Conservation (phyloP, 2,888 invertebrate species). For the Capitulum mitella region DNA sequence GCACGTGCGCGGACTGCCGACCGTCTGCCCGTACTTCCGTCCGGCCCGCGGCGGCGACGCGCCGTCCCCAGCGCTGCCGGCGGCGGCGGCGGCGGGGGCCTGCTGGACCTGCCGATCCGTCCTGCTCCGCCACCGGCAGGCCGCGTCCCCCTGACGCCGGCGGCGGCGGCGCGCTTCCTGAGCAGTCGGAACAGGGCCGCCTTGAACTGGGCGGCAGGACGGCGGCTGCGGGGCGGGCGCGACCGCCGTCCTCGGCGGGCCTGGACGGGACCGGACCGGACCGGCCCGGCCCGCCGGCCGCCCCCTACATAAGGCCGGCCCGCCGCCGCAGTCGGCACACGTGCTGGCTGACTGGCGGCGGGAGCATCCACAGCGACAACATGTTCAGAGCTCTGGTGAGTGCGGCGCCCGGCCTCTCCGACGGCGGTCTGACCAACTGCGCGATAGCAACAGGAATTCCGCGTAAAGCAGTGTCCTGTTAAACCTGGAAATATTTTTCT, state of each 20-base stretch:
- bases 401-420: no score
- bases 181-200: no score
- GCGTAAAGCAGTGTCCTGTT: neutral
- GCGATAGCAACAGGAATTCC: neutral
- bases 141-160: no score
- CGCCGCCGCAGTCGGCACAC: neutral
- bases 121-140: no score
- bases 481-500: neutral
- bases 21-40: no score
- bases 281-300: neutral
- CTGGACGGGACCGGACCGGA: no score
- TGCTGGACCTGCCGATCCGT: no score
- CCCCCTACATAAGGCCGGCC: neutral
- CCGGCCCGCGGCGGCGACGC: no score
- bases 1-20: no score
- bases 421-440: neutral
- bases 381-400: constrained; percentile 6
- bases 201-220: neutral
- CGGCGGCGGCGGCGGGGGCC: no score
- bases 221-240: neutral
- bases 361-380: neutral
- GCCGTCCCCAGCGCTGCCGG: no score
- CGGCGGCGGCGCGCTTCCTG: no score
- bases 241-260: neutral
- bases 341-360: neutral